A percentile compares a stretch with the other conserved stretches of the same genome.
These are phyloP conservation scores for Cecropterus lyciades DNA, from an alignment of 1,140 invertebrate genomes.

Conservation along the genomic window DNA sequence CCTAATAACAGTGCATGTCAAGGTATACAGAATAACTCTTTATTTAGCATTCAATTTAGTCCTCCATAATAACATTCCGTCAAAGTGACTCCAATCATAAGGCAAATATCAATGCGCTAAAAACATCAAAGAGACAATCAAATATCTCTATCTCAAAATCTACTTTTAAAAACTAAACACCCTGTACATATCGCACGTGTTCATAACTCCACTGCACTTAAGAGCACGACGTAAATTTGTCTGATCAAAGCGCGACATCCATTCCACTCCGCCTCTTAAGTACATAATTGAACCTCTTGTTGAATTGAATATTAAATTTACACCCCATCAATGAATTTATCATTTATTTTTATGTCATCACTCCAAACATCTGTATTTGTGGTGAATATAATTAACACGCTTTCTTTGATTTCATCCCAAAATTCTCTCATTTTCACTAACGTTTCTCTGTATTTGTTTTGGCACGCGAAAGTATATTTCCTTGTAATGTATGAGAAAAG, in stretches of 20 bases:
- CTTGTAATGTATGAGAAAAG: neutral
- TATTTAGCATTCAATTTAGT: too few relatives aligned
- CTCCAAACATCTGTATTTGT: slow-evolving; percentile 27
- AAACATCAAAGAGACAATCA: too few relatives aligned
- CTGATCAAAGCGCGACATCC: slow-evolving; percentile 41
- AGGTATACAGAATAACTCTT: too few relatives aligned
- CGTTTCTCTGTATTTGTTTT: slow-evolving; percentile 1
- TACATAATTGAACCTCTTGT: slow-evolving; percentile 39
- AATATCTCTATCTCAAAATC: too few relatives aligned
- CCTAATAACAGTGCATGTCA: too few relatives aligned
- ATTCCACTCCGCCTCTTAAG: slow-evolving; percentile 31
- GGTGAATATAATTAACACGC: slow-evolving; percentile 10
- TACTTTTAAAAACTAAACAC: neutral
- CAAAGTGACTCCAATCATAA: too few relatives aligned
- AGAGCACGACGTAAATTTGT: slow-evolving; percentile 46
- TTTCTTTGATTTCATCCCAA: slow-evolving; percentile 21
- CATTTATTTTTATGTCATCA: slow-evolving; percentile 34
- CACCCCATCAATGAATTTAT: slow-evolving; percentile 30
- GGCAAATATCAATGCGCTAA: too few relatives aligned
- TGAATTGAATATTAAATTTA: slow-evolving; percentile 36
- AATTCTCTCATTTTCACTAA: neutral
- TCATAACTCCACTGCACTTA: slow-evolving; percentile 41
- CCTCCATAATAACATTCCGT: too few relatives aligned
- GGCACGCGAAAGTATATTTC: neutral
- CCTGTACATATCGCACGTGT: slow-evolving; percentile 22